Conservation (phyloP, 2,888 invertebrate species). For the Drosophila testacea region DNA sequence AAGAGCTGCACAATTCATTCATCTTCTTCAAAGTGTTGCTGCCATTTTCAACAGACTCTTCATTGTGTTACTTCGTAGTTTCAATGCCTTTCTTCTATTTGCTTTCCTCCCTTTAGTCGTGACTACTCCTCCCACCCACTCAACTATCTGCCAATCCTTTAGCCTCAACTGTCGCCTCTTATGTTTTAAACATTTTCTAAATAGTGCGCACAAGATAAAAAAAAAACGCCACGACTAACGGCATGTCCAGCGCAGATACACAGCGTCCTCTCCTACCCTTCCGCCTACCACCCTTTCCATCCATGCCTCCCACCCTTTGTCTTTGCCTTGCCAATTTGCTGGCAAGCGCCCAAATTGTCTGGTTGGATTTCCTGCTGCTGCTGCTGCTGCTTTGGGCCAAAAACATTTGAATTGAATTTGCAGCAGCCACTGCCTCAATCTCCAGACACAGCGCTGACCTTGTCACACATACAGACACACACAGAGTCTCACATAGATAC, state of each 20-base stretch:
- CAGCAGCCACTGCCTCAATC: slow-evolving; percentile 66
- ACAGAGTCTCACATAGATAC: not conserved
- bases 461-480: slow-evolving; percentile 63
- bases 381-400: slow-evolving; percentile 52
- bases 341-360: slow-evolving; percentile 81
- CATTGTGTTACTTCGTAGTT: slow-evolving; percentile 18
- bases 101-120: not conserved
- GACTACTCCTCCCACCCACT: slow-evolving; percentile 7
- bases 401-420: slow-evolving; percentile 79
- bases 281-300: not conserved
- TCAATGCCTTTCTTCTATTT: not conserved
- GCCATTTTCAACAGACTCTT: slow-evolving; percentile 53
- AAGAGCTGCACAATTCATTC: slow-evolving; percentile 44
- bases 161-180: slow-evolving; percentile 55
- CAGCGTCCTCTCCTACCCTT: slow-evolving; percentile 2
- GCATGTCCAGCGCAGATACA: slow-evolving; percentile 75
- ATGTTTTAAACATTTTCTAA: slow-evolving; percentile 73
- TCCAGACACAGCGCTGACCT: slow-evolving; percentile 75
- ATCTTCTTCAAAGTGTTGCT: slow-evolving; percentile 56
- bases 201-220: slow-evolving; percentile 27
- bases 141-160: slow-evolving; percentile 38
- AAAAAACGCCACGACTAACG: slow-evolving; percentile 49
- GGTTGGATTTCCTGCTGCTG: slow-evolving; percentile 33
- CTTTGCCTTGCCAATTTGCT: slow-evolving; percentile 42
- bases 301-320: not conserved